phyloP scores from a whole-genome alignment of 2,888 invertebrate species.

The Drosophila ustulata region DNA sequence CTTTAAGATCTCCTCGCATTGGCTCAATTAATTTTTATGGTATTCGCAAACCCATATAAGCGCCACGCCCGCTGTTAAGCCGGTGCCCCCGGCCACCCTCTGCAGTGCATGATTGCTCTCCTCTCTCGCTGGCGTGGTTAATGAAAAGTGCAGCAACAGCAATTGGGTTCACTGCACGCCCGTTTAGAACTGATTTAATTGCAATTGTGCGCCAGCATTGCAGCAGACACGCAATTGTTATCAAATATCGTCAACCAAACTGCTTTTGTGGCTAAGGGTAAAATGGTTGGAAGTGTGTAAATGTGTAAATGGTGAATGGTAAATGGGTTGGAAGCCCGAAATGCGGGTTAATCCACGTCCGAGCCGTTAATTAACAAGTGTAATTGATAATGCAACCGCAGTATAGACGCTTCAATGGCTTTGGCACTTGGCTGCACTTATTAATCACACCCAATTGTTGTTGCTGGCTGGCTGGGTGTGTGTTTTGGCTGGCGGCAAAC shows the following conservation, averaged over 20 bases:
- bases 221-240: conserved; percentile 71
- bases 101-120: not conserved
- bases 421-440: conserved; percentile 46
- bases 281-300: conserved; percentile 3
- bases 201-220: conserved; percentile 64
- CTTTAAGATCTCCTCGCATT: conserved; percentile 50
- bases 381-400: conserved; percentile 67
- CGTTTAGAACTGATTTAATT: conserved; percentile 77
- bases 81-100: not conserved
- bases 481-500: conserved; percentile 34
- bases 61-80: conserved; percentile 45
- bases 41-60: conserved; percentile 71
- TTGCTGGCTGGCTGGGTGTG: not conserved
- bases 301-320: conserved; percentile 18
- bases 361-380: conserved; percentile 76
- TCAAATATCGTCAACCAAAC: conserved; percentile 61
- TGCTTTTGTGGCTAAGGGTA: conserved; percentile 5
- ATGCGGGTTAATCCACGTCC: conserved; percentile 69
- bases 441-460: conserved; percentile 61
- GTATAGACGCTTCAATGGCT: conserved; percentile 32
- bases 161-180: conserved; percentile 60
- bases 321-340: conserved; percentile 37
- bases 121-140: conserved; percentile 37
- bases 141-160: conserved; percentile 22
- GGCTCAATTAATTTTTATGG: conserved; percentile 70